phyloP scores from a whole-genome alignment of 2,113 vertebrate genomes.

The Hippocampus guttulatus region DNA sequence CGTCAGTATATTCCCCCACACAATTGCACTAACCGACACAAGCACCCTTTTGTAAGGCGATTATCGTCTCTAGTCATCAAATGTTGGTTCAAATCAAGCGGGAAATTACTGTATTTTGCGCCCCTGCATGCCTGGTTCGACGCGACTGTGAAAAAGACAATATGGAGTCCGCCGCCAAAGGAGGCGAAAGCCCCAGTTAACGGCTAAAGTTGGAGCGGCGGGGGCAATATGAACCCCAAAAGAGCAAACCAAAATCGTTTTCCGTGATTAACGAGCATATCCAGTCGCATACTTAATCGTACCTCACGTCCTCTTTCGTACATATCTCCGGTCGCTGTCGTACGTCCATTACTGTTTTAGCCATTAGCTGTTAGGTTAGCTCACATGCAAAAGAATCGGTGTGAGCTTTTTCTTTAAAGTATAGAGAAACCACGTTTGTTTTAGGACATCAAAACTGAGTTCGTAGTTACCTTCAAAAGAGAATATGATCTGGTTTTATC shows the following conservation, averaged over 20 bases:
- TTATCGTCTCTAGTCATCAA: background rate
- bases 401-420: background rate
- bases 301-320: background rate
- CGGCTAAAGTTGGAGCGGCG: background rate
- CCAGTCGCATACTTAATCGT: background rate
- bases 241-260: background rate
- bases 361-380: conserved; percentile 1
- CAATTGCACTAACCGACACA: background rate
- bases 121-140: background rate
- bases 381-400: background rate
- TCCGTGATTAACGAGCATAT: too few relatives aligned
- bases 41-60: background rate
- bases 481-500: background rate
- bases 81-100: too few relatives aligned
- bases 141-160: background rate
- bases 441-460: background rate
- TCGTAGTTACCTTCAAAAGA: background rate
- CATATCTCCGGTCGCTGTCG: background rate
- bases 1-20: too few relatives aligned
- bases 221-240: background rate
- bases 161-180: conserved; percentile 1
- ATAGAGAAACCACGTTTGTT: background rate
- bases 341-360: background rate
- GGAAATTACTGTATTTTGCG: background rate
- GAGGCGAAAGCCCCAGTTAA: background rate